A percentile compares a stretch with the other conserved stretches of the same genome.
These are phyloP conservation scores for Eristalinus sepulchralis DNA, from an alignment of 2,888 invertebrate genomes.

Conservation along the genomic window DNA sequence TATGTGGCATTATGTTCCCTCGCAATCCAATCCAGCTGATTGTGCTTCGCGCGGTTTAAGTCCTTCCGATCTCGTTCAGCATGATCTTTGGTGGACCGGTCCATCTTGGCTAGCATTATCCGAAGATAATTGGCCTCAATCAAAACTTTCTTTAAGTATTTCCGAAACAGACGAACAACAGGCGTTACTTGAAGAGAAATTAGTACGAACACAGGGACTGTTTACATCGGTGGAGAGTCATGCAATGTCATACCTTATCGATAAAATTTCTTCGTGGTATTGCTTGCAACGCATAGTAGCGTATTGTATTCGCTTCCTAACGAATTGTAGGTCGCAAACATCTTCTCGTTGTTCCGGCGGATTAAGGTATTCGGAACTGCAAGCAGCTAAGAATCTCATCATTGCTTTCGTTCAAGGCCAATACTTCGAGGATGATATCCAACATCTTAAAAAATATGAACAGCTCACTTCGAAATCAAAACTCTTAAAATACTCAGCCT, in stretches of 20 bases:
- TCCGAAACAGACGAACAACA: not conserved
- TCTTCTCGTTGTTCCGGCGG: too few species aligned
- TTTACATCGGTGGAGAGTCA: too few species aligned
- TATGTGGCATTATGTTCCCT: constrained; percentile 28
- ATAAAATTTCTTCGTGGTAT: constrained; percentile 30
- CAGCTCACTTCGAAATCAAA: not conserved
- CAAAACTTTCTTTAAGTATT: not conserved
- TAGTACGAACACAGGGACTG: not conserved
- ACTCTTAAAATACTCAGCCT: not conserved
- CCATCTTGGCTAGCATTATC: constrained; percentile 35
- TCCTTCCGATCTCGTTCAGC: constrained; percentile 27
- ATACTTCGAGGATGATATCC: not conserved
- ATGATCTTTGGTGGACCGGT: constrained; percentile 66
- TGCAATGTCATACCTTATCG: too few species aligned
- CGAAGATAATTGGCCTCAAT: constrained; percentile 3
- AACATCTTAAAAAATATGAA: not conserved
- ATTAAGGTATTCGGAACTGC: too few species aligned
- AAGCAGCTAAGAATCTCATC: too few species aligned
- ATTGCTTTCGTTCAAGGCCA: too few species aligned
- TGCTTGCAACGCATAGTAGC: constrained; percentile 6
- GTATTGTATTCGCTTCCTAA: constrained; percentile 5
- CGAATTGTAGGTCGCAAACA: not conserved
- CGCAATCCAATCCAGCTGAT: constrained; percentile 62
- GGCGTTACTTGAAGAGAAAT: not conserved
- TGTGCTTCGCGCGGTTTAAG: constrained; percentile 63